Conservation (phyloP, 2,797 vertebrate genomes). For the Tiaroga cobitis region DNA sequence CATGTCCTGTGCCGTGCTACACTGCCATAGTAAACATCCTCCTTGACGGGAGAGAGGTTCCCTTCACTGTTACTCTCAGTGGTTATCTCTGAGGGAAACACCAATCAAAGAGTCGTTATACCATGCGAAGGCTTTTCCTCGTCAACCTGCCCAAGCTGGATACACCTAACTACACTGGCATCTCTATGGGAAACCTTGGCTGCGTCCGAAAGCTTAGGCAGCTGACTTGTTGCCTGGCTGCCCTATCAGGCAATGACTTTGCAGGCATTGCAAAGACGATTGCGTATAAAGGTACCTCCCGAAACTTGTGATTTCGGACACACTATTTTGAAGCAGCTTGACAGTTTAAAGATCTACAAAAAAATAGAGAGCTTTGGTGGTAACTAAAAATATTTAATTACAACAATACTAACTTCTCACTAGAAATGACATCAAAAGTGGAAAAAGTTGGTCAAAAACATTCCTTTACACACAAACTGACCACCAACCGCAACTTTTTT, state of each 20-base stretch:
- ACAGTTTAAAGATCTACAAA: background rate
- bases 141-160: background rate
- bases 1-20: slow-evolving; percentile 82
- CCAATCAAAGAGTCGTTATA: slow-evolving; percentile 75
- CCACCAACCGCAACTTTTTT: background rate
- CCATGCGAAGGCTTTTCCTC: slow-evolving; percentile 58
- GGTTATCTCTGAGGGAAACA: slow-evolving; percentile 90
- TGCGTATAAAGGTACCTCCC: background rate
- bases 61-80: slow-evolving; percentile 93
- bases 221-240: background rate
- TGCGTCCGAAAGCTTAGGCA: slow-evolving; percentile 7
- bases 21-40: slow-evolving; percentile 88
- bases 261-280: background rate
- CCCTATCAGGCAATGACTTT: background rate
- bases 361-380: background rate
- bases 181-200: background rate
- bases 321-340: background rate
- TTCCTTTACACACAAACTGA: background rate
- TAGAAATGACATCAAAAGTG: background rate
- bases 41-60: slow-evolving; percentile 84
- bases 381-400: background rate
- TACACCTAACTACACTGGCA: background rate
- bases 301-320: too few relatives aligned
- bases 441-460: background rate
- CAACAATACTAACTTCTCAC: background rate